Conservation (phyloP, 2,113 vertebrate genomes). For the Alces alces region DNA sequence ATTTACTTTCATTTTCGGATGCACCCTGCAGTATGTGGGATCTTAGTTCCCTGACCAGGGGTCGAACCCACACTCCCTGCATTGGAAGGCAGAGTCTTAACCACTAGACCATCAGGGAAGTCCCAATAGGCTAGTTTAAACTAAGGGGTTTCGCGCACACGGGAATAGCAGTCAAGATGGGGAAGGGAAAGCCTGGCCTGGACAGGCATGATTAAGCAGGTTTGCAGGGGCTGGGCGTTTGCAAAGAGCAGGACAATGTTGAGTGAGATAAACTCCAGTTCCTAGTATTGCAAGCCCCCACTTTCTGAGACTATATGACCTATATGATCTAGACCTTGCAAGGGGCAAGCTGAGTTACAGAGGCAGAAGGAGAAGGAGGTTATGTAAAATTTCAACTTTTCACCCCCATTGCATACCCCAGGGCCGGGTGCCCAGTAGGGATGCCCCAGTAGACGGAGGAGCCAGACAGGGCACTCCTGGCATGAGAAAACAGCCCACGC, state of each 20-base stretch:
- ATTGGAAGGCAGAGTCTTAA: no score
- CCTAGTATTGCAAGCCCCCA: not conserved
- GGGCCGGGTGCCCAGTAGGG: not conserved
- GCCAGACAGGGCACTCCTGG: not conserved
- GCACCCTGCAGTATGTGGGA: no score
- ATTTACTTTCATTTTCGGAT: no score
- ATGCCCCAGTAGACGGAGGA: rapidly evolving
- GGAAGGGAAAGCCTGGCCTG: not conserved
- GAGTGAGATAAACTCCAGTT: not conserved
- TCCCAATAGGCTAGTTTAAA: not conserved
- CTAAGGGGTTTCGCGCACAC: rapidly evolving
- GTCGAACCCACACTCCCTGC: no score
- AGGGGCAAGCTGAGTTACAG: not conserved
- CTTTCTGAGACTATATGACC: not conserved
- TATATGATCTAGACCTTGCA: not conserved
- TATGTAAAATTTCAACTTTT: not conserved
- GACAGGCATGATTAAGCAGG: not conserved
- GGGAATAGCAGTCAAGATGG: not conserved
- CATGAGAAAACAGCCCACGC: rapidly evolving
- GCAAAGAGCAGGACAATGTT: not conserved
- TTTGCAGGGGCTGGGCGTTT: not conserved
- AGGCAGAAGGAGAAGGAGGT: not conserved
- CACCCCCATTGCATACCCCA: not conserved
- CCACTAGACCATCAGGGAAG: no score
- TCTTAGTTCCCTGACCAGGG: no score